A percentile compares a stretch with the other conserved stretches of the same genome.
Evolutionary conservation across 2,888 invertebrate genomes (phyloP).

Genomic region (Metopia argyrocephala): DNA sequence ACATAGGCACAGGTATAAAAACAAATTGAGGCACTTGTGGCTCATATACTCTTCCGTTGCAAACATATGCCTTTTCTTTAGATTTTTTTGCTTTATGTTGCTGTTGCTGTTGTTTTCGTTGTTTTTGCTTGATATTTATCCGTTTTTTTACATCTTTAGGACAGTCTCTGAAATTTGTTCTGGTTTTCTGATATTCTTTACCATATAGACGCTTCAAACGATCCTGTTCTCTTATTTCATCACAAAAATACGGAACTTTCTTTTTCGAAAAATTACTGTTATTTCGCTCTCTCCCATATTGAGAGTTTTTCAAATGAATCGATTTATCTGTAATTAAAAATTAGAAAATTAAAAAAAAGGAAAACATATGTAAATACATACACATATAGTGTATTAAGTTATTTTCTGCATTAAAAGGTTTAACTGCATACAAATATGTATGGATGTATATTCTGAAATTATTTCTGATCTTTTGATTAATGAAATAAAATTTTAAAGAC

Average conservation of each 20-base stretch:
- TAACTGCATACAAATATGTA: too few relatives aligned
- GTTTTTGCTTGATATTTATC: not conserved
- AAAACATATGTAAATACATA: not conserved
- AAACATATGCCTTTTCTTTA: not conserved
- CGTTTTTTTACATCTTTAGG: not conserved
- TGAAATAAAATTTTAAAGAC: too few relatives aligned
- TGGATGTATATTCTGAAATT: too few relatives aligned
- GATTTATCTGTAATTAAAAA: conserved; percentile 19
- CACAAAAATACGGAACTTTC: conserved; percentile 30
- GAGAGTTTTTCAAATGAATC: not conserved
- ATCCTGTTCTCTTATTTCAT: conserved; percentile 36
- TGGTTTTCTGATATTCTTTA: not conserved
- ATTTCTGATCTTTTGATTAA: too few relatives aligned
- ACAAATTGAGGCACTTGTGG: not conserved
- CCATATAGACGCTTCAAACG: conserved; percentile 22
- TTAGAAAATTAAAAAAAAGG: too few relatives aligned
- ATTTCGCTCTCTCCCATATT: not conserved
- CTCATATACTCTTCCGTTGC: too few relatives aligned
- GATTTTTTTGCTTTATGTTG: not conserved
- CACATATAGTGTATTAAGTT: too few relatives aligned
- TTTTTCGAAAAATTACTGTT: not conserved
- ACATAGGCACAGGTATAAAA: conserved; percentile 20
- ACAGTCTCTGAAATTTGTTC: not conserved
- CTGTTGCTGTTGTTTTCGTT: not conserved
- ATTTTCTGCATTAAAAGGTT: too few relatives aligned